Percentiles rank a stretch among this genome's conserved stretches.
Conservation (phyloP, 2,113 vertebrate species). For the Sinocyclocheilus rhinocerous region DNA sequence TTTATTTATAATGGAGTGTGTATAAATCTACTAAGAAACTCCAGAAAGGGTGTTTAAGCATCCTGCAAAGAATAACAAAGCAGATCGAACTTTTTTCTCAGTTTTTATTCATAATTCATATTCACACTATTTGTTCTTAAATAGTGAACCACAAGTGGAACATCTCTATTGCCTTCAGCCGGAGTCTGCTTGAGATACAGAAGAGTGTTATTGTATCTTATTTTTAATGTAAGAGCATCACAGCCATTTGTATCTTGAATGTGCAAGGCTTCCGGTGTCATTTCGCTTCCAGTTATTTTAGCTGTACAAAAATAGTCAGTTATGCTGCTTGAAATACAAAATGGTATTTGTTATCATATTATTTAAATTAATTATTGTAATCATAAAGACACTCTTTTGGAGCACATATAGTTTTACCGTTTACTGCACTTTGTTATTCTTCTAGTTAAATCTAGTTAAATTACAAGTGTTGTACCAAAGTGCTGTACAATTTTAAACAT, state of each 20-base stretch:
- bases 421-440: neutral
- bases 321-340: neutral
- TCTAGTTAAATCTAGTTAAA: neutral
- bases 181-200: neutral
- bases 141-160: neutral
- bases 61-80: neutral
- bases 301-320: neutral
- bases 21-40: neutral
- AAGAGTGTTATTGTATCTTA: neutral
- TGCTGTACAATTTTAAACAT: no score
- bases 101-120: neutral
- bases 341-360: neutral
- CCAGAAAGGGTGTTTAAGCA: neutral
- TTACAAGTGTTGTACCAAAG: no score
- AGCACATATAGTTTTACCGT: neutral
- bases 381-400: neutral
- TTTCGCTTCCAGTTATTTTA: neutral
- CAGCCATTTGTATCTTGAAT: neutral
- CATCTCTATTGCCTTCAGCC: neutral
- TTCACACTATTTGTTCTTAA: neutral
- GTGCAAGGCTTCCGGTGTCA: neutral
- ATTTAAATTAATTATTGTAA: neutral
- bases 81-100: neutral
- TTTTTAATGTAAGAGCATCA: neutral
- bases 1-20: neutral